phyloP scores from a whole-genome alignment of 2,113 vertebrate species.

The Prinia subflava region DNA sequence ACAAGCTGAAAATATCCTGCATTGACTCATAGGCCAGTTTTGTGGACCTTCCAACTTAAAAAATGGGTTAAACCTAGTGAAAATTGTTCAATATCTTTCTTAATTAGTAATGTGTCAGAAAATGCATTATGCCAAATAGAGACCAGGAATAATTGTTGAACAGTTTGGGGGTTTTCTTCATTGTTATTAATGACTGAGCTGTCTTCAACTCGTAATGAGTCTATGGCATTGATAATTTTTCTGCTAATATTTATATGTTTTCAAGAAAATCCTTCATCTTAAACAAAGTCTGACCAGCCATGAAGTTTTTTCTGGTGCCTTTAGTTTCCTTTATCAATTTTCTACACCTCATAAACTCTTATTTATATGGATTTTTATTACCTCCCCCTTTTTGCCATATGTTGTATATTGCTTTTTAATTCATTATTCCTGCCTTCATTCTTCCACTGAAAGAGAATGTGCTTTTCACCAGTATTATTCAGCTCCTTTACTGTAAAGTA shows the following conservation, averaged over 20 bases:
- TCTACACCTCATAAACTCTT: slow-evolving; percentile 39
- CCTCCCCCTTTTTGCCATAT: neutral
- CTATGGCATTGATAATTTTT: neutral
- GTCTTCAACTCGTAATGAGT: neutral
- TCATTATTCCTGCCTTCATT: slow-evolving; percentile 20
- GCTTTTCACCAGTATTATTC: slow-evolving; percentile 7
- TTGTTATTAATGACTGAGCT: neutral
- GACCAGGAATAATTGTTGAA: neutral
- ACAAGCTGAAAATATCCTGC: neutral
- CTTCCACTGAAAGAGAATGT: neutral
- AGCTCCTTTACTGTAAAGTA: neutral
- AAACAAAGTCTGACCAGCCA: neutral
- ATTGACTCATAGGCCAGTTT: neutral
- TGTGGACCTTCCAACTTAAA: neutral
- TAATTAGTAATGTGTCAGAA: neutral
- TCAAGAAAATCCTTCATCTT: neutral
- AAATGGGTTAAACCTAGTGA: neutral
- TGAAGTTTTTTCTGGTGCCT: neutral
- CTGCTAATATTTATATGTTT: neutral
- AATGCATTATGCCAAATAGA: neutral
- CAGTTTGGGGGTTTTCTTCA: neutral
- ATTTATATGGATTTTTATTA: slow-evolving; percentile 34
- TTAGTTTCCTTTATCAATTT: slow-evolving; percentile 42
- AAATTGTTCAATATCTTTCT: neutral
- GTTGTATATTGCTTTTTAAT: slow-evolving; percentile 51